Percentiles rank a stretch among this genome's conserved stretches.
These are phyloP conservation scores for Gambusia holbrooki DNA, from an alignment of 2,113 vertebrate species.

Conservation along the genomic window DNA sequence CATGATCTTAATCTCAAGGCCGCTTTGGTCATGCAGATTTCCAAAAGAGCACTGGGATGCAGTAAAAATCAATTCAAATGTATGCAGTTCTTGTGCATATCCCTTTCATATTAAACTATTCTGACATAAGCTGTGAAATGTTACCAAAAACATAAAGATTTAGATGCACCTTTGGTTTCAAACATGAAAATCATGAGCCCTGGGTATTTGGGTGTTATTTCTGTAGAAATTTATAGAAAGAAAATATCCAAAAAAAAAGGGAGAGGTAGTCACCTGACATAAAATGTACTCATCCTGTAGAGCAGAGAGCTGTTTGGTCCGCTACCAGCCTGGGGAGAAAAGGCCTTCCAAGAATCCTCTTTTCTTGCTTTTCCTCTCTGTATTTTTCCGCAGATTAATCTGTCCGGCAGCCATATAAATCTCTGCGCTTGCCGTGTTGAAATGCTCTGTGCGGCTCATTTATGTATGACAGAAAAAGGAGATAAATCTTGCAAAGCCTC, in stretches of 20 bases:
- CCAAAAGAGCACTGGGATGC: neutral
- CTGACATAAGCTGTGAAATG: neutral
- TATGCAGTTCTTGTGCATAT: neutral
- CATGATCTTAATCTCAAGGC: too few species aligned
- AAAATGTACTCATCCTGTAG: conserved; percentile 50
- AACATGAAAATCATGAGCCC: conserved; percentile 8
- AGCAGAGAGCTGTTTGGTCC: conserved; percentile 47
- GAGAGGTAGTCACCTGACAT: conserved; percentile 58
- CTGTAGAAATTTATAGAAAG: conserved; percentile 36
- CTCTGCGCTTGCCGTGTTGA: conserved; percentile 53
- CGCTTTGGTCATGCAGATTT: too few species aligned
- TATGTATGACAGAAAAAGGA: conserved; percentile 48
- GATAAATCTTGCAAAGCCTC: conserved; percentile 55
- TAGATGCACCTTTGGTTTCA: neutral
- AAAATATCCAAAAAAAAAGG: conserved; percentile 30
- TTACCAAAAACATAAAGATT: conserved; percentile 10
- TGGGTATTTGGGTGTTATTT: conserved; percentile 48
- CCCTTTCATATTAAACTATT: neutral
- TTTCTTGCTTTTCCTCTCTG: conserved; percentile 21
- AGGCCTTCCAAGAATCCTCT: conserved; percentile 65
- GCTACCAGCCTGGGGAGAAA: conserved; percentile 49
- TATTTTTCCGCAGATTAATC: conserved; percentile 66
- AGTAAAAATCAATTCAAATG: neutral
- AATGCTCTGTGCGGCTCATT: conserved; percentile 57
- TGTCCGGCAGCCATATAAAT: conserved; percentile 63